These are phyloP conservation scores for Eurypyga helias DNA, from an alignment of 2,113 vertebrate genomes.

Conservation along the genomic window DNA sequence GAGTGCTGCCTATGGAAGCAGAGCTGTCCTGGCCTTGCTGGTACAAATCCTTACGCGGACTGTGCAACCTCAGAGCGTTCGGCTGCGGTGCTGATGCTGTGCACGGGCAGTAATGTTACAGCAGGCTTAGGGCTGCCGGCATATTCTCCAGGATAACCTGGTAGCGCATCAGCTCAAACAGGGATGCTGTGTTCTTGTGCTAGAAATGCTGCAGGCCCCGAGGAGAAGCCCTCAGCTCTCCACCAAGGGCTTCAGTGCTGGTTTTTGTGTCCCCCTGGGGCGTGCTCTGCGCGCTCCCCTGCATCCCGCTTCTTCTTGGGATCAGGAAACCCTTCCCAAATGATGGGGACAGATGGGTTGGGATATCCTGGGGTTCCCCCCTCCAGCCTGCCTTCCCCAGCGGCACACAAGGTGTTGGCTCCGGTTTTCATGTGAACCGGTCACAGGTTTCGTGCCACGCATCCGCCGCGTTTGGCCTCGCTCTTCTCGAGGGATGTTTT, in stretches of 20 bases:
- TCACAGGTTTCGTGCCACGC: background rate
- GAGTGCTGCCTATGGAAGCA: background rate
- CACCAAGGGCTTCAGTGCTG: background rate
- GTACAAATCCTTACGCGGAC: background rate
- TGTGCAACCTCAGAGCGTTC: background rate
- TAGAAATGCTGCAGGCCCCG: background rate
- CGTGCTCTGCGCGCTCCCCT: rapidly evolving
- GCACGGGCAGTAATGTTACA: background rate
- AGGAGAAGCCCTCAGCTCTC: background rate
- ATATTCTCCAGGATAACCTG: background rate
- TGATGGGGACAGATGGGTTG: rapidly evolving
- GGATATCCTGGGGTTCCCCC: background rate
- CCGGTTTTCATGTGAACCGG: rapidly evolving
- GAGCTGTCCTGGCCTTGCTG: background rate
- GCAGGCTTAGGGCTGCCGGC: background rate
- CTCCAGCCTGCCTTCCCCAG: background rate
- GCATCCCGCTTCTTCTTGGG: background rate
- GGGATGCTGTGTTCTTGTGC: background rate
- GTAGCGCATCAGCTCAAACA: background rate
- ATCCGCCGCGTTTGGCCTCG: background rate
- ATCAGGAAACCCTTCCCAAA: background rate
- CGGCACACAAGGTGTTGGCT: rapidly evolving
- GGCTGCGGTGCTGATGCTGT: background rate
- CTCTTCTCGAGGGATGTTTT: background rate
- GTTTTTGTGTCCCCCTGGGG: background rate